phyloP scores from a whole-genome alignment of 1,140 invertebrate species.

The Elymnias hypermnestra region DNA sequence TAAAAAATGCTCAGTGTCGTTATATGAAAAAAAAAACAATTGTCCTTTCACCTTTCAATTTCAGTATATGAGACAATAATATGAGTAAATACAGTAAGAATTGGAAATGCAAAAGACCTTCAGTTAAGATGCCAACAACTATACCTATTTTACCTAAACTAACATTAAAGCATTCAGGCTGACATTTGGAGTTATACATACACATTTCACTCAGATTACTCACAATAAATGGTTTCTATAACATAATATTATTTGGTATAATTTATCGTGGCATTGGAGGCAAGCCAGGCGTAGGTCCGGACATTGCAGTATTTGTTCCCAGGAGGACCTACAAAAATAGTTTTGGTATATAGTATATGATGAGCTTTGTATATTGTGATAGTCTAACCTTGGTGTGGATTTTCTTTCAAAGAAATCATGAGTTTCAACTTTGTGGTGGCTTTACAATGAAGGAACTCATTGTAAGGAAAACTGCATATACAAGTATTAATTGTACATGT shows the following conservation, averaged over 20 bases:
- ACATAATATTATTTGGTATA: constrained; percentile 25
- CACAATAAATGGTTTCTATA: constrained; percentile 32
- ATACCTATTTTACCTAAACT: constrained; percentile 32
- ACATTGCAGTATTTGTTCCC: constrained; percentile 53
- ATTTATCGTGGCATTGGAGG: constrained; percentile 76
- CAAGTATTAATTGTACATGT: too few species aligned
- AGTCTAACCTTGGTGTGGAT: too few species aligned
- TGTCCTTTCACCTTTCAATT: constrained; percentile 7
- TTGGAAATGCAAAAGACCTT: constrained; percentile 16
- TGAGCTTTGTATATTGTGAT: too few species aligned
- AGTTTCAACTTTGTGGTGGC: too few species aligned
- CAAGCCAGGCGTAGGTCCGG: constrained; percentile 69
- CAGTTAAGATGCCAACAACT: constrained; percentile 18
- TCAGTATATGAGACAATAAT: constrained; percentile 13
- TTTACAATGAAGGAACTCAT: too few species aligned
- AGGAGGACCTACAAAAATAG: constrained; percentile 64
- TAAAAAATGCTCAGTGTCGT: constrained; percentile 17
- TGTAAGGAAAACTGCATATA: too few species aligned
- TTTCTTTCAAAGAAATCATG: too few species aligned
- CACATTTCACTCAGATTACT: constrained; percentile 23
- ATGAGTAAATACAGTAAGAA: constrained; percentile 11
- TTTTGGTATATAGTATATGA: too few species aligned
- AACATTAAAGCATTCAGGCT: constrained; percentile 40
- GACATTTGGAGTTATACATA: constrained; percentile 30
- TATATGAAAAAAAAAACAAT: constrained; percentile 8